Evolutionary conservation across 2,113 vertebrate species (phyloP).

Genomic region (Plecturocebus donacophilus): DNA sequence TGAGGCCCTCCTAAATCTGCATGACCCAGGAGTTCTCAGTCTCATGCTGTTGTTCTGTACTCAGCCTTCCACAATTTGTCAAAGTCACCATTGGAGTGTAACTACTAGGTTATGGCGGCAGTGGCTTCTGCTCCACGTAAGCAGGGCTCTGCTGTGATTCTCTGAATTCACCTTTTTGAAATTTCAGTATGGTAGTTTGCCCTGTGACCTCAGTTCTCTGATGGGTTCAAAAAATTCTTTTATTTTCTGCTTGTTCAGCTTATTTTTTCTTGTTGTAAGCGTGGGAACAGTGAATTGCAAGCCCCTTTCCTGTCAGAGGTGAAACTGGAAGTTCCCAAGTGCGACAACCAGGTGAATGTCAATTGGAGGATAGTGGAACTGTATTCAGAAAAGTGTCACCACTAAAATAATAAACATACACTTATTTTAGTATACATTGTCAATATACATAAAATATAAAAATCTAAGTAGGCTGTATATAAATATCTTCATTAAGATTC

Average conservation of each 20-base stretch:
- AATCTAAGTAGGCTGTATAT: not conserved
- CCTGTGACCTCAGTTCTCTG: not conserved
- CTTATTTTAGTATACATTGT: not conserved
- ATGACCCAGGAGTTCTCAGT: not conserved
- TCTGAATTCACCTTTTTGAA: not conserved
- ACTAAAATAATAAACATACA: not conserved
- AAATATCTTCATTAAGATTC: not conserved
- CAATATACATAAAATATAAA: not conserved
- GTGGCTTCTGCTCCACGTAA: not conserved
- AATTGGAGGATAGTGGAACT: not conserved
- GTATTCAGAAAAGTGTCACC: not conserved
- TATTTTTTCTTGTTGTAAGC: not conserved
- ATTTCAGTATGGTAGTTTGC: not conserved
- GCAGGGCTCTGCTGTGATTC: not conserved
- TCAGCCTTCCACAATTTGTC: not conserved
- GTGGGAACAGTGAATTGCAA: not conserved
- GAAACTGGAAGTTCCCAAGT: not conserved
- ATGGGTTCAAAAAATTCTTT: not conserved
- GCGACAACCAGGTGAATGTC: not conserved
- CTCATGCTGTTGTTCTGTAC: accelerated
- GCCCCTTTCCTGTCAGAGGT: not conserved
- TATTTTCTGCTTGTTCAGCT: not conserved
- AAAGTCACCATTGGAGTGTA: not conserved
- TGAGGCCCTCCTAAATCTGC: not conserved
- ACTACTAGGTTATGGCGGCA: not conserved